Percentiles rank a stretch among this genome's conserved stretches.
These are phyloP conservation scores for Drosophila simulans DNA, from an alignment of 1,140 invertebrate genomes.

Conservation along the genomic window DNA sequence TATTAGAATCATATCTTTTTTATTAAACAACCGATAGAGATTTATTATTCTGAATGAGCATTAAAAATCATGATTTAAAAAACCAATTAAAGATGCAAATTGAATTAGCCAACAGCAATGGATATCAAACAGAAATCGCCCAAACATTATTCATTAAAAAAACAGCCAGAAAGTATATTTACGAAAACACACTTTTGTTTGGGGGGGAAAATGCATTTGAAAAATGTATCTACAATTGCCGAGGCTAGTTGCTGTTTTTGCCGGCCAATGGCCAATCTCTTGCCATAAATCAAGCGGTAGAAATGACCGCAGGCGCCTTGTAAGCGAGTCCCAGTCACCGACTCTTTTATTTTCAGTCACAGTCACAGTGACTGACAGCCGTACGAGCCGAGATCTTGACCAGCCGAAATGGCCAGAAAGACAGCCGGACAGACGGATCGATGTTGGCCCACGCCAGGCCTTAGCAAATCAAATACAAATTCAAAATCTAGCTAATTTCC, in stretches of 20 bases:
- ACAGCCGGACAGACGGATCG: conserved; percentile 24
- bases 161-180: conserved; percentile 35
- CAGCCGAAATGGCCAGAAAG: conserved; percentile 48
- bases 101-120: conserved; percentile 52
- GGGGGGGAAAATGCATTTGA: conserved; percentile 57
- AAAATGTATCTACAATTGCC: conserved; percentile 79
- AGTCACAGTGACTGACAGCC: conserved; percentile 66
- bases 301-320: conserved; percentile 80
- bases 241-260: conserved; percentile 52
- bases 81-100: conserved; percentile 58
- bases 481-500: conserved; percentile 81
- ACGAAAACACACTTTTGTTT: conserved; percentile 30
- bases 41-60: background rate
- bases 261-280: conserved; percentile 62
- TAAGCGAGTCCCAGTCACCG: conserved; percentile 77
- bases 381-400: conserved; percentile 75
- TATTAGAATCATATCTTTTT: background rate
- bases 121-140: conserved; percentile 39
- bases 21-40: background rate
- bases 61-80: conserved; percentile 6
- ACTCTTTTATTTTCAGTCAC: conserved; percentile 42
- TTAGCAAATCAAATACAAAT: conserved; percentile 81
- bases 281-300: conserved; percentile 79
- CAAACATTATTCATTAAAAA: conserved; percentile 55
- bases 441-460: conserved; percentile 69